Percentiles rank a stretch among this genome's conserved stretches.
phyloP scores from a whole-genome alignment of 2,797 vertebrate genomes.

The Perdix hodgsoniae region DNA sequence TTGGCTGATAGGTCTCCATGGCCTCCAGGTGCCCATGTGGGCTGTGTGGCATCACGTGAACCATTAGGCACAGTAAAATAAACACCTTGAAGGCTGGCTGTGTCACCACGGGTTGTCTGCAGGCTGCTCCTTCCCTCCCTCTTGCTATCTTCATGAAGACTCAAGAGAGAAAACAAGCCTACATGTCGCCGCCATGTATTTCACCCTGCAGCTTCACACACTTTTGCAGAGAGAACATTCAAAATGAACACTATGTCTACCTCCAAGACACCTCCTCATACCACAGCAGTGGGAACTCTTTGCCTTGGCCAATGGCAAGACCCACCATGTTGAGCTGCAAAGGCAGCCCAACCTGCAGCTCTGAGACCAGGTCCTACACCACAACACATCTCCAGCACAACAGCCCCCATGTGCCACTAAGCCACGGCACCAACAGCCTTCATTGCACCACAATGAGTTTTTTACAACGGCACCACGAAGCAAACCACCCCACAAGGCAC shows the following conservation, averaged over 20 bases:
- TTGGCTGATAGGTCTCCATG: neutral
- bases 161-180: neutral
- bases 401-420: accelerated
- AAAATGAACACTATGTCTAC: neutral
- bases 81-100: neutral
- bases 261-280: neutral
- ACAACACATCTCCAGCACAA: neutral
- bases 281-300: neutral
- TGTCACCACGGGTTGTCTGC: neutral
- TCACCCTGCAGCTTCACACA: neutral
- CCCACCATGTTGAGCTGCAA: neutral
- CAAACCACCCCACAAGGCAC: neutral
- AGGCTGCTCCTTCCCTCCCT: neutral
- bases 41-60: neutral
- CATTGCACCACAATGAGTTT: accelerated
- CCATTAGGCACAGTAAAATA: too few relatives aligned
- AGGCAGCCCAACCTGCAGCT: neutral
- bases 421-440: neutral
- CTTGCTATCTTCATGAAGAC: neutral
- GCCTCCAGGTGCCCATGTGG: neutral
- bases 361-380: neutral
- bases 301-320: neutral
- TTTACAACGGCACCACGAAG: accelerated
- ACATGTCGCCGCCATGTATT: accelerated
- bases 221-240: too few relatives aligned